Conservation (phyloP, 2,888 invertebrate genomes). For the Thecophora atra region DNA sequence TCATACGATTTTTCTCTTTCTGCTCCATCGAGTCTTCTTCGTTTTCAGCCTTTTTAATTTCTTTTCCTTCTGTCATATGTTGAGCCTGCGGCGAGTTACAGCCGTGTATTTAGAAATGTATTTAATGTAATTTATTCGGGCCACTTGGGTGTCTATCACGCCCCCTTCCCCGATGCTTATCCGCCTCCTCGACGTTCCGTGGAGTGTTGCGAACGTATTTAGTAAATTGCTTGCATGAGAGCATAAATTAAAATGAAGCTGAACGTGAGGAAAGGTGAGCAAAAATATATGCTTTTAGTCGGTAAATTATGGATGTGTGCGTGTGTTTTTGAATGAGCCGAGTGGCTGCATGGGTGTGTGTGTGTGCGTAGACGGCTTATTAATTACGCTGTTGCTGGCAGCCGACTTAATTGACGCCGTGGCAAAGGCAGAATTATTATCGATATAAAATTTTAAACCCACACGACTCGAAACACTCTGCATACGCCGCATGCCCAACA, state of each 20-base stretch:
- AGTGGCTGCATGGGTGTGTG: background rate
- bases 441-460: slow-evolving; percentile 16
- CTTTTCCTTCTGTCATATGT: background rate
- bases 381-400: slow-evolving; percentile 9
- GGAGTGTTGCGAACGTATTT: background rate
- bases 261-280: background rate
- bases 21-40: background rate
- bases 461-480: background rate
- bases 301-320: background rate
- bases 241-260: slow-evolving; percentile 16
- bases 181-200: background rate
- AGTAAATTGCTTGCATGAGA: slow-evolving; percentile 17
- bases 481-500: background rate
- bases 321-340: background rate
- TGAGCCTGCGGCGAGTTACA: background rate
- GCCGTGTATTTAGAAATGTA: slow-evolving; percentile 3
- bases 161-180: background rate
- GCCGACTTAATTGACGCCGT: background rate
- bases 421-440: background rate
- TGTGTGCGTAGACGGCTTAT: background rate
- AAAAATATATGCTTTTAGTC: background rate
- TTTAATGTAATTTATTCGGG: slow-evolving; percentile 20
- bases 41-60: background rate
- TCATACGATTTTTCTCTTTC: too few relatives aligned
- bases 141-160: background rate